Evolutionary conservation across 2,113 vertebrate species (phyloP), one percentile per base, ranked within the genome.

Genomic region (Ptychochromis oligacanthus): DNA sequence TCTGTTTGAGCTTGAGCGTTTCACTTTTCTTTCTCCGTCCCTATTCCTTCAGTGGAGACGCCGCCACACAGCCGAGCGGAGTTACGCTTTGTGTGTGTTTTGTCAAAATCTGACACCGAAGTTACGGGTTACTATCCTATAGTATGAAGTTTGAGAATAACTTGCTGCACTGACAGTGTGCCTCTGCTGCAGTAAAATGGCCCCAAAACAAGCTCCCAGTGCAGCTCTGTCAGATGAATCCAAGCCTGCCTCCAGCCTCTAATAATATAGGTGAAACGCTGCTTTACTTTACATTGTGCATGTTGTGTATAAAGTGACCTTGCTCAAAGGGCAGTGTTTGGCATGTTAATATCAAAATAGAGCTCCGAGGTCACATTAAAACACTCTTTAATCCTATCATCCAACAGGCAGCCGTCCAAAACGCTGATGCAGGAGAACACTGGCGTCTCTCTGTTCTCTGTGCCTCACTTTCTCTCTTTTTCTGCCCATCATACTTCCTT

Each of bases 331-430:
- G 79, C 56, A 76, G 61, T 18, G 72, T 15, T 38, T 34, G 38
- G 36, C 18, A 22, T 87, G 87, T 87, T 93, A 87, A 93, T 85
- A 91, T 89, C 75, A 82, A 83, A 89, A 81, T 6, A 79, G 28
- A 85, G 75, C 62, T 31, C 57, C 46, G 75, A 83, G 92, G 92
- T 95, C 91, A 80, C 18, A 81, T 89, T 90, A 89, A 93, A 93
- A 91, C 64, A 85, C 79, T 89, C 79, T 87, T 90, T 93, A 93
- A 93, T 94, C 91, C 89, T 43, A 91, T 95, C 85, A 91, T 83
- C 87, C 81, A 57, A 87, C 81, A 89, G 94, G 91, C 92, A 92
- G 77, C 80, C 40, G 49, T 90, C 92, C 88, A 93, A 91, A 88
- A 74, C 6, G 86, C 86, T 91, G 93, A 94, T 88, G 85, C 89